Evolutionary conservation across 2,797 vertebrate species (phyloP).

Genomic region (Furcifer pardalis): DNA sequence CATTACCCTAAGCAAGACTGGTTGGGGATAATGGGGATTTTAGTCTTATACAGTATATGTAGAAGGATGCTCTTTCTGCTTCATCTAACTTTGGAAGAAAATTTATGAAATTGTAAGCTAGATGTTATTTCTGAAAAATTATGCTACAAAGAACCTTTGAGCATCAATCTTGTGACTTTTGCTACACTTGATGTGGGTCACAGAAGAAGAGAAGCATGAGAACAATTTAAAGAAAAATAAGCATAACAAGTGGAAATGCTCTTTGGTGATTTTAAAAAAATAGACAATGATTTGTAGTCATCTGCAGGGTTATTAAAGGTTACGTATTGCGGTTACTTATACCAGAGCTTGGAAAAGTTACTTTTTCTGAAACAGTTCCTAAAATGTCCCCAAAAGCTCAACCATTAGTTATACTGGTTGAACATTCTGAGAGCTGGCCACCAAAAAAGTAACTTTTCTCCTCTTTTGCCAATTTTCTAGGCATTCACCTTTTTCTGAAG

Average conservation of each 20-base stretch:
- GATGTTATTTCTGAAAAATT: not conserved
- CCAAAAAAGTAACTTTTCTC: not conserved
- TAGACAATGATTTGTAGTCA: constrained; percentile 37
- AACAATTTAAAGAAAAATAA: not conserved
- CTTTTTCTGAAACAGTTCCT: not conserved
- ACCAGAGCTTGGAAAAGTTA: not conserved
- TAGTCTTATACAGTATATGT: not conserved
- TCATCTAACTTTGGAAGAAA: not conserved
- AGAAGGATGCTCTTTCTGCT: not conserved
- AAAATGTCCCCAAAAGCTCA: not conserved
- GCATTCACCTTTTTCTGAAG: not conserved
- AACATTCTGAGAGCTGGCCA: not conserved
- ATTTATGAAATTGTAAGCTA: not conserved
- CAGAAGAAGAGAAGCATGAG: not conserved
- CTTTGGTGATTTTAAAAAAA: constrained; percentile 41
- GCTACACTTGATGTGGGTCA: not conserved
- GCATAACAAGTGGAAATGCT: no score
- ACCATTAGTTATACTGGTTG: no score
- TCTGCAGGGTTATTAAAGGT: constrained; percentile 63
- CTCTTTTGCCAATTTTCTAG: not conserved
- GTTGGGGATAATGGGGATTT: not conserved
- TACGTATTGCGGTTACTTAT: not conserved
- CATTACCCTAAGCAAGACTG: not conserved
- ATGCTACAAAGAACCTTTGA: not conserved
- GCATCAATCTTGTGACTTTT: not conserved